Conservation (phyloP, 2,113 vertebrate species). For the Crotalus tigris region DNA sequence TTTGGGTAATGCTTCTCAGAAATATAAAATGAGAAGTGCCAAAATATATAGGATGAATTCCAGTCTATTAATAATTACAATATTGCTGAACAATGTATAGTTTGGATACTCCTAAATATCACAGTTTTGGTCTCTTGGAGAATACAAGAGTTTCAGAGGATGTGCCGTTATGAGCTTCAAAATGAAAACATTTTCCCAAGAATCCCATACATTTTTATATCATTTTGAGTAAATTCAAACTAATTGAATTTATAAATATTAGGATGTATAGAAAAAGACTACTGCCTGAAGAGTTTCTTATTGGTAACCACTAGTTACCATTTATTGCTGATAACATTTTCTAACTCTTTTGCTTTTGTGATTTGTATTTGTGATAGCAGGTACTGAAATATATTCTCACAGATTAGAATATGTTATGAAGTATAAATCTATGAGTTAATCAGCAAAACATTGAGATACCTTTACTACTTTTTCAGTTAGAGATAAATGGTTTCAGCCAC, state of each 20-base stretch:
- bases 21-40: conserved; percentile 37
- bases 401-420: neutral
- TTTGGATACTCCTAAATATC: conserved; percentile 47
- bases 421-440: neutral
- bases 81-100: conserved; percentile 49
- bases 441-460: neutral
- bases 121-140: conserved; percentile 62
- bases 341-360: neutral
- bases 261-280: conserved; percentile 26
- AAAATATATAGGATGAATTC: conserved; percentile 59
- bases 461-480: neutral
- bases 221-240: conserved; percentile 39
- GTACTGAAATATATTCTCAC: neutral
- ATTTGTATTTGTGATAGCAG: neutral
- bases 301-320: neutral
- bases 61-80: conserved; percentile 39
- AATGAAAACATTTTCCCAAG: conserved; percentile 61
- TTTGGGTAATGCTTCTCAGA: conserved; percentile 47
- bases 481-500: neutral
- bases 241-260: conserved; percentile 43
- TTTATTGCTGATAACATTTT: conserved; percentile 7
- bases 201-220: conserved; percentile 47
- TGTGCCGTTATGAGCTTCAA: conserved; percentile 44
- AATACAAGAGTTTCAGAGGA: conserved; percentile 40
- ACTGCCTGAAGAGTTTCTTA: conserved; percentile 2